Evolutionary conservation across 2,797 vertebrate genomes (phyloP).

Genomic region (Pipistrellus kuhlii): DNA sequence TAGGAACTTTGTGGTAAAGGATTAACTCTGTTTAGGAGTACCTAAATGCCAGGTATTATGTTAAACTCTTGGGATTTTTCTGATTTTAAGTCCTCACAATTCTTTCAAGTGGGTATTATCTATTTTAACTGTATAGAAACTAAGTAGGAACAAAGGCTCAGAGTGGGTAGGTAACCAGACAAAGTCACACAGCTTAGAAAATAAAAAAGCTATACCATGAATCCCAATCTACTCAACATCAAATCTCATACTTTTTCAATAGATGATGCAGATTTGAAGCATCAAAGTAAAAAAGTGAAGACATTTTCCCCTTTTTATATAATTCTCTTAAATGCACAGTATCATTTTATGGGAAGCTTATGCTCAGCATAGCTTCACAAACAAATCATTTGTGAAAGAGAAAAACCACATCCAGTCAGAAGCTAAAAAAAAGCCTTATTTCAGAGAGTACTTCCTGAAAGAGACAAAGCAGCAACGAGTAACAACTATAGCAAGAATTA

Average conservation of each 20-base stretch:
- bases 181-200: slow-evolving; percentile 36
- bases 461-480: background rate
- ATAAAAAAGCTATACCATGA: slow-evolving; percentile 13
- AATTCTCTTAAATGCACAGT: slow-evolving; percentile 43
- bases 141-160: background rate
- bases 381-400: slow-evolving; percentile 76
- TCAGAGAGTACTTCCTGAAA: slow-evolving; percentile 76
- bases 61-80: background rate
- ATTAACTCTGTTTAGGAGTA: background rate
- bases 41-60: background rate
- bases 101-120: background rate
- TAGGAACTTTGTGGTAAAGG: background rate
- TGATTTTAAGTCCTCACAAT: background rate
- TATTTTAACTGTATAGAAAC: background rate
- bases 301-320: background rate
- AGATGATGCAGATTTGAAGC: background rate
- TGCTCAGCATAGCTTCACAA: slow-evolving; percentile 58
- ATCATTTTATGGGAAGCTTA: slow-evolving; percentile 26
- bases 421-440: slow-evolving; percentile 12
- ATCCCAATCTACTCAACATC: background rate
- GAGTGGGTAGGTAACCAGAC: background rate
- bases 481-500: background rate
- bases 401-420: slow-evolving; percentile 80
- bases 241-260: slow-evolving; percentile 15
- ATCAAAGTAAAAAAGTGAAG: slow-evolving; percentile 48